Base-by-base conservation (phyloP, 1,140 invertebrate genomes). In the Lepidurus packardi region DNA sequence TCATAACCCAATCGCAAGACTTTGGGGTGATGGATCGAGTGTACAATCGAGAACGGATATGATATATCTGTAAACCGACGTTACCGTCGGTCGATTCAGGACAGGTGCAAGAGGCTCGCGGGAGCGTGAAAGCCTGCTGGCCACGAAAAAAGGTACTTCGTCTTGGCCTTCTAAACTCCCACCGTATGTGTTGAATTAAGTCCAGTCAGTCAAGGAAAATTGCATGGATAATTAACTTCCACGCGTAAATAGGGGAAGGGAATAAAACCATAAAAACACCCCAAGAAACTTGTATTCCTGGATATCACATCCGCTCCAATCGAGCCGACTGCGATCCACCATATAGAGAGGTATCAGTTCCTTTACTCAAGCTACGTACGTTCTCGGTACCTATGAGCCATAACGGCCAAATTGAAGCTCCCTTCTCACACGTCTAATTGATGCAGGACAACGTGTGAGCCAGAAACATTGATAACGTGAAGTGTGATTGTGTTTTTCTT, bases 401-500 rank as follows among this genome's bases (percentile, higher is more conserved):
- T 42, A 16, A 24, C 65, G 41, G 41, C 73, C 47, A 16, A 43
- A 44, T 44, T 65, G 43, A 13, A n/a, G 76, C 76, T 24, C 41
- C 74, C 42, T 21, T 41, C 44, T 41, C 43, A 41, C 9, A 21
- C 25, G 44, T 21, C 8, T 41, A 43, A 47, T 9, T 34, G 47
- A 77, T 47, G 10, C 65, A 43, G 21, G 75, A 16, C 65, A 42
- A 78, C 53, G 47, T 78, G 25, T 41, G 53, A 41, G 45, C 4
- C 21, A 53, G 43, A 47, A 73, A 73, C n/a, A 53, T 24, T 73
- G 11, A 16, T 2, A 34, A 73, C 24, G 4, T 9, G 43, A 34
- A 4, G 43, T 73, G 16, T 34, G 21, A 44, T 78, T 42, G 25
- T 25, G 7, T 11, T n/a, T 79, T 79, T 53, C 73, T 78, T 42